These are phyloP conservation scores for Oscheius sp. DNA, from an alignment of 1,140 invertebrate genomes.

Conservation along the genomic window DNA sequence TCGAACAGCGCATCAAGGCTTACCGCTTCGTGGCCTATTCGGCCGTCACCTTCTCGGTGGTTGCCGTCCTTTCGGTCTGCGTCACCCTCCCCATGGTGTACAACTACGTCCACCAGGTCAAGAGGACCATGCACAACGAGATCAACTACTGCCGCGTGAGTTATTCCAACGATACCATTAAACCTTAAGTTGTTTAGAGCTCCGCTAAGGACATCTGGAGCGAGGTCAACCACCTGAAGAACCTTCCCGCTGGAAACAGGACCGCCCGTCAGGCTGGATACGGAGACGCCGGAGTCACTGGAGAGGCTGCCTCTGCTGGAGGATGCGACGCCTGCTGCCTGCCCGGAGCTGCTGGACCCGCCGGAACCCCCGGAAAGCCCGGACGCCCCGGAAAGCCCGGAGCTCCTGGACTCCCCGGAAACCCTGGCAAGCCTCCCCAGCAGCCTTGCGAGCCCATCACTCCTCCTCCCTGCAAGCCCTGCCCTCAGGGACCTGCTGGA, in stretches of 20 bases:
- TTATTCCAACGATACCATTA: neutral
- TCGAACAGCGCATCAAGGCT: constrained; percentile 26
- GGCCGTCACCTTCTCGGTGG: constrained; percentile 42
- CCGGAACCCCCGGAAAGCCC: constrained; percentile 41
- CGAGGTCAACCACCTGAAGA: constrained; percentile 43
- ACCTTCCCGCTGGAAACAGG: constrained; percentile 33
- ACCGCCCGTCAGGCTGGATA: constrained; percentile 44
- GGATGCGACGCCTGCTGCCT: constrained; percentile 43
- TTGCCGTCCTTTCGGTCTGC: constrained; percentile 42
- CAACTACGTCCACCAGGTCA: constrained; percentile 44
- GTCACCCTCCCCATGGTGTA: constrained; percentile 44
- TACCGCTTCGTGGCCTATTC: constrained; percentile 44
- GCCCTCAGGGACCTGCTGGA: constrained; percentile 34
- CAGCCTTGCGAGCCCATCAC: constrained; percentile 43
- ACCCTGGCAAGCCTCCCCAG: constrained; percentile 39
- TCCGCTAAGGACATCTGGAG: constrained; percentile 46
- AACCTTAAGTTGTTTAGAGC: constrained; percentile 29
- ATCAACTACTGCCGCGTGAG: constrained; percentile 29
- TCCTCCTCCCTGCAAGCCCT: constrained; percentile 37
- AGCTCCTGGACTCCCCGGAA: constrained; percentile 44
- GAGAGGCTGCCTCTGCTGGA: constrained; percentile 8
- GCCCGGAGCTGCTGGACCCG: constrained; percentile 41
- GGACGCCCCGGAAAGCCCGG: constrained; percentile 43
- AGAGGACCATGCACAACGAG: constrained; percentile 39
- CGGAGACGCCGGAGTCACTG: constrained; percentile 13